These are phyloP conservation scores for Flexamia atlantica DNA, from an alignment of 2,888 invertebrate species.

Conservation along the genomic window DNA sequence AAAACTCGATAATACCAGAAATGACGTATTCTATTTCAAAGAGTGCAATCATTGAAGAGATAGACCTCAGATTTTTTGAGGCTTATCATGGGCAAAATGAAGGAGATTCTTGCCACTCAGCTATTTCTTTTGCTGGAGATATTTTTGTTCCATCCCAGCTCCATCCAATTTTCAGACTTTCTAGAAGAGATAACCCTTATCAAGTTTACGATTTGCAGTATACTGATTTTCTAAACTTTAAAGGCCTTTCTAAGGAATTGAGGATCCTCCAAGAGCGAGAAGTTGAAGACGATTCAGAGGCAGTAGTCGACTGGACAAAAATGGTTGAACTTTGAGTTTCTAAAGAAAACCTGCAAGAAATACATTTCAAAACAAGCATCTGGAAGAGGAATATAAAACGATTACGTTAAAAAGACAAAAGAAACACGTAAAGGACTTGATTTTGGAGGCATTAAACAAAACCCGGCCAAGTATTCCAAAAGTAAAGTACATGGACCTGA, in stretches of 20 bases:
- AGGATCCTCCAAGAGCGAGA: conserved; percentile 36
- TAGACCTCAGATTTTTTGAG: conserved; percentile 32
- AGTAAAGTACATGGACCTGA: too few relatives aligned
- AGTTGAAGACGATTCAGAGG: background rate
- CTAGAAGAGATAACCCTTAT: background rate
- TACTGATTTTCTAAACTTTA: conserved; percentile 4
- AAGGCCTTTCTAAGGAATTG: background rate
- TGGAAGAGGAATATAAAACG: background rate
- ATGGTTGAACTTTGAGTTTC: conserved; percentile 7
- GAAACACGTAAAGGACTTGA: too few relatives aligned
- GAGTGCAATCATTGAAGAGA: background rate
- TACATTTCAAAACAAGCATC: conserved; percentile 44
- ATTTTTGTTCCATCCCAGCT: conserved; percentile 12
- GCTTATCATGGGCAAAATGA: conserved; percentile 40
- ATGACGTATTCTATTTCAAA: conserved; percentile 10
- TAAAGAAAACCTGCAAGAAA: conserved; percentile 1
- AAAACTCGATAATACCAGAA: conserved; percentile 31
- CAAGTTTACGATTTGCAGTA: background rate
- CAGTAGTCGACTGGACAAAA: conserved; percentile 11
- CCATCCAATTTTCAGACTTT: background rate
- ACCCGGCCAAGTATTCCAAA: too few relatives aligned
- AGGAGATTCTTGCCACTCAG: background rate
- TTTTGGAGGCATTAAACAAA: too few relatives aligned
- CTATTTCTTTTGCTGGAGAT: conserved; percentile 17
- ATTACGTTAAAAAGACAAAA: too few relatives aligned